phyloP scores from a whole-genome alignment of 2,113 vertebrate species.

The Ginglymostoma cirratum region DNA sequence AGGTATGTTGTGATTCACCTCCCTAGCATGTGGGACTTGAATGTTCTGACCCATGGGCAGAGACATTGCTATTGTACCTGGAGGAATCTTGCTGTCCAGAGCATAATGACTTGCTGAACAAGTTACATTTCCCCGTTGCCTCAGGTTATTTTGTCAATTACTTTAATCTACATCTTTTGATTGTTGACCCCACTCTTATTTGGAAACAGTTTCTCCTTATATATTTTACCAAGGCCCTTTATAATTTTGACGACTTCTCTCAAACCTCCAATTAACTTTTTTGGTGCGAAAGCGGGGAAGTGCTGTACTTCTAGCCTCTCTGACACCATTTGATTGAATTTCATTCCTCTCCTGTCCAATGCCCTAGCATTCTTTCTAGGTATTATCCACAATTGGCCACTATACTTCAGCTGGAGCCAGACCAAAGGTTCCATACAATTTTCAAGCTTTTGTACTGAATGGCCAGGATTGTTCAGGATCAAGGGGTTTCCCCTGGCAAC shows the following conservation, averaged over 20 bases:
- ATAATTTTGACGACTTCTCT: not conserved
- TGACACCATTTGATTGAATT: not conserved
- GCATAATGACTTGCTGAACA: not conserved
- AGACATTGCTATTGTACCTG: too few relatives aligned
- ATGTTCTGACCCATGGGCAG: too few relatives aligned
- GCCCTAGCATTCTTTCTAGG: not conserved
- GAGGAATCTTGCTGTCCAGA: too few relatives aligned
- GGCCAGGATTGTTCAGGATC: too few relatives aligned
- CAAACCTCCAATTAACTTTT: not conserved
- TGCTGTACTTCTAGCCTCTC: too few relatives aligned
- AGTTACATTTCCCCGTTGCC: not conserved
- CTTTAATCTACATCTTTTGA: not conserved
- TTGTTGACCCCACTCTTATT: not conserved
- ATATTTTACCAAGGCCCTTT: not conserved
- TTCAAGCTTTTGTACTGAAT: not conserved
- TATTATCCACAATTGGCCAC: not conserved
- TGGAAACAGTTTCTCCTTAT: not conserved
- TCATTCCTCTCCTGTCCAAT: not conserved
- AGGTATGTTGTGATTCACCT: too few relatives aligned
- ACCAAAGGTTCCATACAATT: not conserved
- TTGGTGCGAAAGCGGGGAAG: not conserved
- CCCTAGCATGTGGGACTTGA: too few relatives aligned
- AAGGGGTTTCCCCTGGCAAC: too few relatives aligned
- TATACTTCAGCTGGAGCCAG: not conserved
- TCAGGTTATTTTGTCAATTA: not conserved